Conservation (phyloP, 2,797 vertebrate species). For the Steatocranus sp. region DNA sequence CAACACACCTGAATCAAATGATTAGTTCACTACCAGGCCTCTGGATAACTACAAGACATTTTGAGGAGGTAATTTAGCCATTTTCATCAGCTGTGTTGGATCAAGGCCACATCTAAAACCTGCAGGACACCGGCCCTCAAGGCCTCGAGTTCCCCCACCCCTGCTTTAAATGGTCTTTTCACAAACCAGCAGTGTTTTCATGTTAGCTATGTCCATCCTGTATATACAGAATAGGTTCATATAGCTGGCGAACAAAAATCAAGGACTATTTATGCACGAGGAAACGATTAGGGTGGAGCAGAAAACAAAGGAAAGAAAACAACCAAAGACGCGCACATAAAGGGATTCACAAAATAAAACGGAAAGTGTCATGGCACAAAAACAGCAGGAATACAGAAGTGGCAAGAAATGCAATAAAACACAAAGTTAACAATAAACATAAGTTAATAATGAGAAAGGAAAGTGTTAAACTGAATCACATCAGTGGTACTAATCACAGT, state of each 20-base stretch:
- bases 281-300: neutral
- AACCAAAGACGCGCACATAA: neutral
- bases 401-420: neutral
- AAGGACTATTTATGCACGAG: fast-evolving
- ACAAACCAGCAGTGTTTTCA: neutral
- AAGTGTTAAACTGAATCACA: neutral
- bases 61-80: neutral
- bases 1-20: neutral
- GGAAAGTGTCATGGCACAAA: neutral
- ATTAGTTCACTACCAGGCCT: fast-evolving
- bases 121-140: fast-evolving
- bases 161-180: neutral
- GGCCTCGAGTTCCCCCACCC: neutral
- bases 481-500: neutral
- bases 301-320: neutral
- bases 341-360: neutral
- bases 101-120: neutral
- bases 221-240: neutral
- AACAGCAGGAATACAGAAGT: neutral
- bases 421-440: fast-evolving
- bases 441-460: neutral
- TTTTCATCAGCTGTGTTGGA: neutral
- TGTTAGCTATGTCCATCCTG: neutral
- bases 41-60: fast-evolving
- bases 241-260: neutral